Percentiles rank a stretch among this genome's conserved stretches.
Evolutionary conservation across 1,140 invertebrate species (phyloP).

Genomic region (Drosophila mayri): DNA sequence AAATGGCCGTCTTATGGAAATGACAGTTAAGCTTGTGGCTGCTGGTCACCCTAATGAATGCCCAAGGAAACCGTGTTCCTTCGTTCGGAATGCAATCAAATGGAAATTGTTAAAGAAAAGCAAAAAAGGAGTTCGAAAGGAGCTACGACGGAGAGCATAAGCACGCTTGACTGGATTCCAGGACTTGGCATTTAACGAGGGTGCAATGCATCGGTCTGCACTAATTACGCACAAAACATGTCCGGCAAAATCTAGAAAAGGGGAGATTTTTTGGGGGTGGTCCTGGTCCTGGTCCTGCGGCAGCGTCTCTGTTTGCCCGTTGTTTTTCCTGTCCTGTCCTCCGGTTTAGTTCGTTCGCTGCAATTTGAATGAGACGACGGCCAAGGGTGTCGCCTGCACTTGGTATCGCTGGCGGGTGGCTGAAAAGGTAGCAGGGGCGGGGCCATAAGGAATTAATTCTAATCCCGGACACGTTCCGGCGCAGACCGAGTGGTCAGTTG

Average conservation of each 20-base stretch:
- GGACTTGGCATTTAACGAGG: constrained; percentile 32
- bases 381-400: constrained; percentile 49
- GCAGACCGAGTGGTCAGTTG: constrained; percentile 45
- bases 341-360: constrained; percentile 15
- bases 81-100: constrained; percentile 76
- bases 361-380: constrained; percentile 65
- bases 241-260: constrained; percentile 28
- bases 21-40: constrained; percentile 72
- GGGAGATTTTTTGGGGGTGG: constrained; percentile 17
- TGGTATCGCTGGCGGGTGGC: constrained; percentile 29
- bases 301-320: constrained; percentile 33
- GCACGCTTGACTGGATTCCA: constrained; percentile 57
- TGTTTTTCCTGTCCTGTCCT: constrained; percentile 26
- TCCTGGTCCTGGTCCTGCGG: constrained; percentile 7
- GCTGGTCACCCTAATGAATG: constrained; percentile 75
- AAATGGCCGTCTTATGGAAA: constrained; percentile 66
- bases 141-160: neutral
- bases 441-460: constrained; percentile 66
- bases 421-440: constrained; percentile 31
- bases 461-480: constrained; percentile 72
- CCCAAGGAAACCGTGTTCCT: constrained; percentile 9
- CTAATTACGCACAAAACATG: constrained; percentile 80
- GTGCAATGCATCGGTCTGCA: constrained; percentile 55
- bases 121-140: constrained; percentile 46
- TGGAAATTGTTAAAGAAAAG: constrained; percentile 79